These are phyloP conservation scores for Callospermophilus lateralis DNA, from an alignment of 2,113 vertebrate genomes.

Conservation along the genomic window DNA sequence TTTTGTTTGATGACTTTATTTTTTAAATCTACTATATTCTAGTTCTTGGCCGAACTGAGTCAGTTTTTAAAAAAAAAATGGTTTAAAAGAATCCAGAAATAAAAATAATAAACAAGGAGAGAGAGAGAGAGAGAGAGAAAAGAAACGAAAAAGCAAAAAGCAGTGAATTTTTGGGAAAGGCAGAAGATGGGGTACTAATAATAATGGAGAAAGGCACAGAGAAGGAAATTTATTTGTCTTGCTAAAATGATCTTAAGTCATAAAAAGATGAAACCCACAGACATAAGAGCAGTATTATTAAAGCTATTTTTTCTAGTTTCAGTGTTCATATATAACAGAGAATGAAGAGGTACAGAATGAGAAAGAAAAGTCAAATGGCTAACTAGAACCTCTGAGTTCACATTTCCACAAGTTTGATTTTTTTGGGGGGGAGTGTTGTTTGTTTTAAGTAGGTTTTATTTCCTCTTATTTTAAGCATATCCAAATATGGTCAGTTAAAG, in stretches of 20 bases:
- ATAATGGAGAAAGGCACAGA: neutral
- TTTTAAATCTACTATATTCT: conserved; percentile 7
- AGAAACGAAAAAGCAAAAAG: neutral
- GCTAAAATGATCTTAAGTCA: neutral
- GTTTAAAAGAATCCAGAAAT: neutral
- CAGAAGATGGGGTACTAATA: neutral
- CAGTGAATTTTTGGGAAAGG: neutral
- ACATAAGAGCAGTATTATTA: neutral
- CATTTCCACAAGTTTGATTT: neutral
- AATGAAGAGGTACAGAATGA: conserved; percentile 61
- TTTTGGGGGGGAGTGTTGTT: neutral
- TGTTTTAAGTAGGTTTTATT: conserved; percentile 21
- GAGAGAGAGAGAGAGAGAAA: no score
- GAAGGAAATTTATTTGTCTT: neutral
- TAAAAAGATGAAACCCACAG: conserved; percentile 22
- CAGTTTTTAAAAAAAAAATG: neutral
- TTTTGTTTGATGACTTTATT: neutral
- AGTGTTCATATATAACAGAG: conserved; percentile 25
- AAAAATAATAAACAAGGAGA: neutral
- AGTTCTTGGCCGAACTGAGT: neutral
- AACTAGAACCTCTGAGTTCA: conserved; percentile 48
- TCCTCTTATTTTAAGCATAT: conserved; percentile 54
- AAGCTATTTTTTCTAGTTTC: conserved; percentile 3
- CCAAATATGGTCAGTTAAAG: conserved; percentile 52
- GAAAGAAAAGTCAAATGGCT: conserved; percentile 61